Evolutionary conservation across 2,113 vertebrate species (phyloP), one percentile per base, ranked within the genome.

Genomic region (Cygnus buccinator): DNA sequence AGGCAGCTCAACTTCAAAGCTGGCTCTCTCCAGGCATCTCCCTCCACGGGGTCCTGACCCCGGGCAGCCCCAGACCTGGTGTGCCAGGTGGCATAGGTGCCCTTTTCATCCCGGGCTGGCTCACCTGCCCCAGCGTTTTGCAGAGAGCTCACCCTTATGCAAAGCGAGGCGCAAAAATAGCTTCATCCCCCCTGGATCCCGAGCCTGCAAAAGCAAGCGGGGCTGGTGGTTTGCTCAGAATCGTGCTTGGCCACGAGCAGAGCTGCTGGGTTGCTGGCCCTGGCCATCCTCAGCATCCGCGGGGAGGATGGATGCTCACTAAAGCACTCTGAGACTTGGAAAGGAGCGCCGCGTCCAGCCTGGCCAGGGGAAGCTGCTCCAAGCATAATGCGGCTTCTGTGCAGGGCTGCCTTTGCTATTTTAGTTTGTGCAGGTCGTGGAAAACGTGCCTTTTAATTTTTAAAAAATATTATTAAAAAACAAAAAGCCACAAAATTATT

Each of bases 321-420:
- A 28, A 48, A 80, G 59, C 85, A 41, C 1, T 11, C 90, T 22
- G 66, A 79, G 91, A n/a, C 95, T 87, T 95, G 87, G 93, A 93
- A 95, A 87, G 55, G 85, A 94, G 72, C 7, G 6, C 78, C 71
- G 39, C 14, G 1, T 89, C 92, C 88, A 1, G 33, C 95, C 94
- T 89, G 80, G 94, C 84, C 77, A 74, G 83, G 84, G 86, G 66
- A 91, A 84, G 39, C 50, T 2, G 33, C 93, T 93, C 74, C 91
- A 91, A 85, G 67, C 78, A 94, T 62, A 96, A 89, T 26, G 72
- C 8, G 3, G 84, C 91, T 95, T 89, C 94, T 96, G 83, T 93
- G 95, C 70, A 90, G 92, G 81, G 87, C 66, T 93, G 67, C 70
- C 87, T 90, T 88, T 70, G 55, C 87, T 93, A 55, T 59, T 88